Evolutionary conservation across 2,797 vertebrate genomes (phyloP), one percentile per base, ranked within the genome.

Genomic region (Dendrocincla tyrannina): DNA sequence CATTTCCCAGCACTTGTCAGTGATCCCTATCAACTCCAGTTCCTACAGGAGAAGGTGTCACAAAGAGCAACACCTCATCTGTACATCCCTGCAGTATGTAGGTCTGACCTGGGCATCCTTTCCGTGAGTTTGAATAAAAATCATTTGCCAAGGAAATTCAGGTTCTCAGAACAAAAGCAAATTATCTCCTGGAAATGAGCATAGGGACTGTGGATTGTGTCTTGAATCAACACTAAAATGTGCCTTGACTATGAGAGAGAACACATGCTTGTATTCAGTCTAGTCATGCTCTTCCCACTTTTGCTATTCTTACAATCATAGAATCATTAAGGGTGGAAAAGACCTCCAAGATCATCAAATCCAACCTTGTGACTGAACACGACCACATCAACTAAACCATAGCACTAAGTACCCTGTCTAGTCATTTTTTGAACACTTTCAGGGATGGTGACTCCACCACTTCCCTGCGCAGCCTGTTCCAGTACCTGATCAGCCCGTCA

Each of bases 341-440:
- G 41, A 68, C 7, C 16, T 49, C 63, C 53, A 75, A 56, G 59
- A 55, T 47, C 47, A 16, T 23, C 5, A 9, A 49, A 58, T 76
- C 42, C 16, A 42, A 5, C 27, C 2, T 1, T 4, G 28, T 42
- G 32, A 50, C 28, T 44, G 42, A 69, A 76, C 27, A 50, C 27
- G 19, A 62, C 16, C 19, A 39, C 11, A n/a, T 39, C 42, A 56
- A 37, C 35, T 8, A 76, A 49, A 76, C n/a, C 17, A 24, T 0
- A 63, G 32, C 20, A 32, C 22, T 28, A 27, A 78, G 35, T 13
- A 42, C 32, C 23, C 56, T 0, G 0, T 47, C 2, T 25, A 49
- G 1, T 76, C 11, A 42, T 76, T 76, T 63, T 56, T 28, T 56
- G 35, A 63, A 56, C 32, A 13, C 37, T 56, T 83, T 9, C 49